Base-by-base conservation (phyloP, 2,113 vertebrate genomes). In the Oryzias curvinotus region DNA sequence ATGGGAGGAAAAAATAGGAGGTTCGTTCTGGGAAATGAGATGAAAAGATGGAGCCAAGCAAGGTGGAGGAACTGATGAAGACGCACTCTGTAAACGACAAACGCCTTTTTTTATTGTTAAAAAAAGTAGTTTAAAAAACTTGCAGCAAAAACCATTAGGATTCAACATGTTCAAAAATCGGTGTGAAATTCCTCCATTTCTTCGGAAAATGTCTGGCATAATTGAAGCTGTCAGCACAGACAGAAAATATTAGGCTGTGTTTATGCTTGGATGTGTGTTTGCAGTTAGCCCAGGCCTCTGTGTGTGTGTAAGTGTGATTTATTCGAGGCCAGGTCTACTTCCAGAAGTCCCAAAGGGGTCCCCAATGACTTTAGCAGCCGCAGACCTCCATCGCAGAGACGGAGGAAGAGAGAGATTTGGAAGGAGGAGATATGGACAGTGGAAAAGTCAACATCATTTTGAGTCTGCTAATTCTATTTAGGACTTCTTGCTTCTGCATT, bases 371-470 rank as follows among this genome's bases (percentile, higher is more conserved):
- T 78, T 84, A 86, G 36, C 88, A 88, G 86, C 77, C 58, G 2
- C 68, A 70, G 81, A 87, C 80, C 83, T 85, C 78, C 85, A 79
- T 69, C 81, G 57, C 49, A 52, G 56, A 73, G 67, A 56, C 13
- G 4, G 69, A 59, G 62, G 44, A 55, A 57, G 65, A 30, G 64
- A 54, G 71, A 48, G 52, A 26, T 21, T 57, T 28, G 14, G 51
- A 21, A 50, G 30, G 62, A 8, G 61, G 61, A 26, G 59, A 57
- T 69, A 59, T 69, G 67, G 56, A 75, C 59, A 58, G 61, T 76
- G 83, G 86, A 88, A 87, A 90, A 86, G 82, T 88, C 83, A 86
- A 90, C 86, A 85, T 61, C n/a, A 70, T 82, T 82, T 81, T 63
- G 70, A 74, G 66, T 79, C 86, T 86, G 88, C 62, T 78, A 73